Evolutionary conservation across 53 echinoderm and acorn worm genomes (phyloP), one percentile per base, ranked within the genome.

Genomic region (Glandiceps talaboti): DNA sequence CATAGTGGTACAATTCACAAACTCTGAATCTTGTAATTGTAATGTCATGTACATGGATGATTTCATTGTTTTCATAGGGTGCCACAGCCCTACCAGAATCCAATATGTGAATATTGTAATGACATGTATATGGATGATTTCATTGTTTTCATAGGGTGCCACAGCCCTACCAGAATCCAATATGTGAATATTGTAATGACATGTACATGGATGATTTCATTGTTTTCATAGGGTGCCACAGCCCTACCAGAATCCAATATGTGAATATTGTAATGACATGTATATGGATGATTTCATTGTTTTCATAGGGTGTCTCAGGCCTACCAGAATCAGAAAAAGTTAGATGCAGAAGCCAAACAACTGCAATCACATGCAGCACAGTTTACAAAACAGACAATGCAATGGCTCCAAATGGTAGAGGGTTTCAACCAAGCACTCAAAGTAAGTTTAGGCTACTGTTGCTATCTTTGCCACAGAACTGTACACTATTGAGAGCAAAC

Each of bases 311-410:
- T 97, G 30, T 88, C 97, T 10, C 78, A 93, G 83, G 97, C 93
- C 1, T 93, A 93, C 81, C 82, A 84, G 29, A 93, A 97, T 89
- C 90, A 93, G 82, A 97, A 97, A 81, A 91, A 85, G 75, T 81
- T 97, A 32, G 97, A 97, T 87, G 81, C 91, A 0, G 97, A 97
- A 74, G 90, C 97, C 0, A 91, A 93, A 79, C 91, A 97, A 33
- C 87, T 97, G 28, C 97, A 97, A 81, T 89, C 93, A 30, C 92
- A 93, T 78, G 89, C 93, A 33, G 93, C 92, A 14, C 92, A 88
- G 84, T 97, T 97, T 91, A 90, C 93, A 77, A 93, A 93, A 80
- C 97, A 97, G 77, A 97, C 93, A 31, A 91, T 93, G 86, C 97
- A 93, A 81, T 97, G 97, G 97, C 76, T 97, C 28, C 87, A 91